Conservation (phyloP, 2,113 vertebrate species). For the Pluvianellus socialis region DNA sequence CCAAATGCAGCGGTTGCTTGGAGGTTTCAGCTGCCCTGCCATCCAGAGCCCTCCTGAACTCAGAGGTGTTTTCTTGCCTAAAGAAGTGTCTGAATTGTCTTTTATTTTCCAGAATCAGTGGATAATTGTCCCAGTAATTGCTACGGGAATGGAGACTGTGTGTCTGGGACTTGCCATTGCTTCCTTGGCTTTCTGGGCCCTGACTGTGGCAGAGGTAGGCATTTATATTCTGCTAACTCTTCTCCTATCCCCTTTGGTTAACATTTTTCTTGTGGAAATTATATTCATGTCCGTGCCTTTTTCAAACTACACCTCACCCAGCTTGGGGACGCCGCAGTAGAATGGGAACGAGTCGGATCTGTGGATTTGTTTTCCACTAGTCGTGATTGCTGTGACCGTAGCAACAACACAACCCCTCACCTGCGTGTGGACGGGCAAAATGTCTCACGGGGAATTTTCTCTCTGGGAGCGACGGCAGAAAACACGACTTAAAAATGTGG, state of each 20-base stretch:
- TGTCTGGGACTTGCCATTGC: conserved; percentile 93
- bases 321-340: not conserved
- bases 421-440: not conserved
- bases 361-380: not conserved
- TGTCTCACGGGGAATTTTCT: not conserved
- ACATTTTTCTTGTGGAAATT: not conserved
- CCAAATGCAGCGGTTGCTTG: not conserved
- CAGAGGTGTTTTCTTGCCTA: not conserved
- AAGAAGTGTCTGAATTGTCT: not conserved
- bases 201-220: conserved; percentile 93
- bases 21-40: not conserved
- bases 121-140: conserved; percentile 98
- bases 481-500: not conserved
- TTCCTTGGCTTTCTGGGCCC: conserved; percentile 95
- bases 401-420: not conserved
- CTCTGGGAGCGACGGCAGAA: not conserved
- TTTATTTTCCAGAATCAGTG: conserved; percentile 83
- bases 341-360: not conserved
- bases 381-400: not conserved
- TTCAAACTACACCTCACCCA: not conserved
- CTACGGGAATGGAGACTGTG: conserved; percentile 95
- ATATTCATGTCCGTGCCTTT: not conserved
- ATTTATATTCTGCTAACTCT: not conserved
- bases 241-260: not conserved
- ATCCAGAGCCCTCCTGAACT: not conserved